A percentile compares a stretch with the other conserved stretches of the same genome.
Evolutionary conservation across 2,888 invertebrate genomes (phyloP).

Genomic region (Neoascia interrupta): DNA sequence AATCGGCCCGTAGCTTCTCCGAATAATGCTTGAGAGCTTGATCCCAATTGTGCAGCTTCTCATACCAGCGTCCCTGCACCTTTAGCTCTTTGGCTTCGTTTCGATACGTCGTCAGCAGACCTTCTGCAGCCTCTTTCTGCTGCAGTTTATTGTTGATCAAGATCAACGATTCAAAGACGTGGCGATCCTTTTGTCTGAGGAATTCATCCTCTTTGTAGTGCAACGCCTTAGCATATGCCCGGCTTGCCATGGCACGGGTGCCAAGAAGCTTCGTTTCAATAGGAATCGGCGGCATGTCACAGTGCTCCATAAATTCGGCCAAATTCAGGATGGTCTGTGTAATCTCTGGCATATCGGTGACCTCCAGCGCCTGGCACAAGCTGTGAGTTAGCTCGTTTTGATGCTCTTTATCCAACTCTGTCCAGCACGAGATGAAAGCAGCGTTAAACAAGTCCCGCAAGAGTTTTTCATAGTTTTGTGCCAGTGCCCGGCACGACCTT

Average conservation of each 20-base stretch:
- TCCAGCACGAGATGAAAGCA: constrained; percentile 99
- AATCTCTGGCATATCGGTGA: constrained; percentile 96
- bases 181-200: constrained; percentile 88
- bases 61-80: constrained; percentile 96
- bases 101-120: constrained; percentile 90
- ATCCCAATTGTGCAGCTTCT: constrained; percentile 99
- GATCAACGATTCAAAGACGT: constrained; percentile 95
- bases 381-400: constrained; percentile 92
- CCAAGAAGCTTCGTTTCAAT: constrained; percentile 93
- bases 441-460: constrained; percentile 98
- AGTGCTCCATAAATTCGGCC: constrained; percentile 99
- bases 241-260: constrained; percentile 95
- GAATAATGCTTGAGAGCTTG: constrained; percentile 94
- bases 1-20: constrained; percentile 84
- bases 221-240: constrained; percentile 85
- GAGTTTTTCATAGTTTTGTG: constrained; percentile 97
- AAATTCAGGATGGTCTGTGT: constrained; percentile 97
- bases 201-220: constrained; percentile 95
- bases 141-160: constrained; percentile 99
- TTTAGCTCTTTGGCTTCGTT: constrained; percentile 83
- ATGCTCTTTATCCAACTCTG: constrained; percentile 88
- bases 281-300: constrained; percentile 96
- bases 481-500: constrained; percentile 93
- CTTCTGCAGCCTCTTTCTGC: constrained; percentile 98
- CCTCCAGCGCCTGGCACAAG: constrained; percentile 92